phyloP scores from a whole-genome alignment of 2,113 vertebrate species.

The rat (Rattus norvegicus) region DNA sequence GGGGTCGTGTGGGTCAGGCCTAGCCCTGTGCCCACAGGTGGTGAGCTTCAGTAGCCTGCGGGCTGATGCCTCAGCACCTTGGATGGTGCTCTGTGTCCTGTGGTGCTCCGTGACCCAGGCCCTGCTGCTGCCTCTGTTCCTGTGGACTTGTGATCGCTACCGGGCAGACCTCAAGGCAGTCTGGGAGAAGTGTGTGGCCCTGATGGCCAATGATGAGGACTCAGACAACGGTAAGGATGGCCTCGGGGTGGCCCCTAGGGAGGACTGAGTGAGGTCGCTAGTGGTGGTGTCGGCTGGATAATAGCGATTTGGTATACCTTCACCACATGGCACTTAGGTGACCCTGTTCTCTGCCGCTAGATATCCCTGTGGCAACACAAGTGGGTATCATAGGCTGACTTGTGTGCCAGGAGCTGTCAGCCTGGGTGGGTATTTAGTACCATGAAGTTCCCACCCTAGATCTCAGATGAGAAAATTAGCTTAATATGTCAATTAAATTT shows the following conservation, averaged over 20 bases:
- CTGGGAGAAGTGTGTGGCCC: slow-evolving; percentile 94
- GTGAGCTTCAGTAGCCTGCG: slow-evolving; percentile 95
- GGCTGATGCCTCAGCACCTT: slow-evolving; percentile 90
- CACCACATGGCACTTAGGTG: neutral
- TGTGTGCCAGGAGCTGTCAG: neutral
- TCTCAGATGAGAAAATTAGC: neutral
- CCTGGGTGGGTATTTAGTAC: neutral
- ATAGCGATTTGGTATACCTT: neutral
- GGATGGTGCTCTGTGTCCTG: slow-evolving; percentile 95
- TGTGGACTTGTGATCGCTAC: slow-evolving; percentile 96
- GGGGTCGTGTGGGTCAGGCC: neutral
- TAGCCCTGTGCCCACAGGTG: slow-evolving; percentile 85
- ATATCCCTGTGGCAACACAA: neutral
- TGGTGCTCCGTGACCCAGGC: slow-evolving; percentile 96
- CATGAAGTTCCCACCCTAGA: neutral
- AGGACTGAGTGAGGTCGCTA: neutral
- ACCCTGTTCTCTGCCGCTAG: too few relatives aligned
- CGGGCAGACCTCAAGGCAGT: slow-evolving; percentile 92
- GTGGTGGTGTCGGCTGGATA: neutral
- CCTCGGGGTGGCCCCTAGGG: neutral
- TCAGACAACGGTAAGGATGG: slow-evolving; percentile 89
- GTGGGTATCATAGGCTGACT: too few relatives aligned
- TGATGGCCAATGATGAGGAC: slow-evolving; percentile 92
- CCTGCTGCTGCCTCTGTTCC: slow-evolving; percentile 92
- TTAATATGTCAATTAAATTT: neutral